Evolutionary conservation across 2,113 vertebrate species (phyloP).

Genomic region (Nerophis lumbriciformis): DNA sequence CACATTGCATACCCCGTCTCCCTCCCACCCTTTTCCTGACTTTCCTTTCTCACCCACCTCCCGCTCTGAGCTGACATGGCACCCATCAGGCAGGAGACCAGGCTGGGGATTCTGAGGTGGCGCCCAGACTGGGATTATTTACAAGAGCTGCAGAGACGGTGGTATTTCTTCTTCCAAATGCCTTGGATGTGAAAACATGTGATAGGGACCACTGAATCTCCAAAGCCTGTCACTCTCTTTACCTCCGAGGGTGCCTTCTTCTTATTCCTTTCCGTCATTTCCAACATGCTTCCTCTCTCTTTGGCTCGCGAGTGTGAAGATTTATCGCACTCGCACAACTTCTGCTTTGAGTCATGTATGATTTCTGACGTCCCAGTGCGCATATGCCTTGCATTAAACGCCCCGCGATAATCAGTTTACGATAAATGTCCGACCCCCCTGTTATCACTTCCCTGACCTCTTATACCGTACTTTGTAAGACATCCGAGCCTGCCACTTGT

Average conservation of each 20-base stretch:
- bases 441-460: slow-evolving; percentile 14
- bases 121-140: slow-evolving; percentile 75
- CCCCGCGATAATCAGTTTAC: no score
- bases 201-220: slow-evolving; percentile 57
- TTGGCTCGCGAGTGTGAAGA: slow-evolving; percentile 4
- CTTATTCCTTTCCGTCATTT: slow-evolving; percentile 12
- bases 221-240: slow-evolving; percentile 26
- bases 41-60: slow-evolving; percentile 36
- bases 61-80: slow-evolving; percentile 55
- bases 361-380: slow-evolving; percentile 4
- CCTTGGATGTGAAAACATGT: slow-evolving; percentile 59
- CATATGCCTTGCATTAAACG: slow-evolving; percentile 11
- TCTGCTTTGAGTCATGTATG: slow-evolving; percentile 7
- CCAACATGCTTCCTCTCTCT: neutral
- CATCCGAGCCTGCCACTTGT: slow-evolving; percentile 34
- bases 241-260: slow-evolving; percentile 1
- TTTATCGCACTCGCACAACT: slow-evolving; percentile 10
- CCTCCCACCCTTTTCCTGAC: slow-evolving; percentile 24
- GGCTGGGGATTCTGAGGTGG: slow-evolving; percentile 72
- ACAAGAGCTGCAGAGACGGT: slow-evolving; percentile 72
- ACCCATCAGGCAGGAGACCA: slow-evolving; percentile 57
- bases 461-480: slow-evolving; percentile 27
- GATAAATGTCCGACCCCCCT: neutral
- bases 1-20: slow-evolving; percentile 20
- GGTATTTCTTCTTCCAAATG: slow-evolving; percentile 71